These are phyloP conservation scores for Coracopsis vasa DNA, from an alignment of 2,113 vertebrate genomes.

Conservation along the genomic window DNA sequence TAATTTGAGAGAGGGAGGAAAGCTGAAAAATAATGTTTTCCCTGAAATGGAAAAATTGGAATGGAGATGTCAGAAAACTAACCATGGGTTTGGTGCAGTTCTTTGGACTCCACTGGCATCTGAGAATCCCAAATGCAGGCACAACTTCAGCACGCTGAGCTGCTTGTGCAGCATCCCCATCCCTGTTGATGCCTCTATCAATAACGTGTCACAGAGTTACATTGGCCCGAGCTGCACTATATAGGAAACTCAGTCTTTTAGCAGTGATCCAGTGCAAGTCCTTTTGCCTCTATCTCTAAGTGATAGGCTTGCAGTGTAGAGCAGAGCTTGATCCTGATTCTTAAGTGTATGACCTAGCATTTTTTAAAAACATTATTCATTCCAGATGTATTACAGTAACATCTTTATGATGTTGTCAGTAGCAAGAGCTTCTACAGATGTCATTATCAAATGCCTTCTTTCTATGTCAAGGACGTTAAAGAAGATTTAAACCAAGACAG, in stretches of 20 bases:
- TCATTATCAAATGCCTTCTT: background rate
- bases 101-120: background rate
- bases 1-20: background rate
- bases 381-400: background rate
- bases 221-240: background rate
- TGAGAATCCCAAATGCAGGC: background rate
- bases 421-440: background rate
- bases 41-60: background rate
- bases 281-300: background rate
- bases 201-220: background rate
- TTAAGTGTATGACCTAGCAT: background rate
- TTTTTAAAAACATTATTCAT: background rate
- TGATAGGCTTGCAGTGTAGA: background rate
- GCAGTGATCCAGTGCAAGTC: background rate
- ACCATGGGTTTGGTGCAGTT: background rate
- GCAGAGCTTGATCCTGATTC: background rate
- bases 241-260: background rate
- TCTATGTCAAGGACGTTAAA: background rate
- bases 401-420: background rate
- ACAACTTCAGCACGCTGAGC: accelerated
- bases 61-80: background rate
- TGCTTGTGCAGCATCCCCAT: background rate
- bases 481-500: background rate
- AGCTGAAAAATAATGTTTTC: background rate
- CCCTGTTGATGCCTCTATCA: background rate